Evolutionary conservation across 1,140 invertebrate species (phyloP).

Genomic region (Alviniconcha marisindica): DNA sequence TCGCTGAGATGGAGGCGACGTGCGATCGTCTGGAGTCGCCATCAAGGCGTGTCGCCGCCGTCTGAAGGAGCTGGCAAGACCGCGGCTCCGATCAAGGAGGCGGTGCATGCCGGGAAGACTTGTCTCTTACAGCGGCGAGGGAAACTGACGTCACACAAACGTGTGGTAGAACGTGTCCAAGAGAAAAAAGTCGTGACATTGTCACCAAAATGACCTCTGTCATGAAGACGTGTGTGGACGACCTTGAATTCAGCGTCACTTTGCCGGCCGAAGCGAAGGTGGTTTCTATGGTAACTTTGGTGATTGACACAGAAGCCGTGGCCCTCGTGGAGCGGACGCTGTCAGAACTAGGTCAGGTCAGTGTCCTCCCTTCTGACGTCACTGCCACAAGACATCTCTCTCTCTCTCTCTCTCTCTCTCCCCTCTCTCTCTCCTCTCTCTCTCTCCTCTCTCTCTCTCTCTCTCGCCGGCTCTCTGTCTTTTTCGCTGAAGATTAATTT

Average conservation of each 20-base stretch:
- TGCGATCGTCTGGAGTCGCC: neutral
- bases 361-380: too few species aligned
- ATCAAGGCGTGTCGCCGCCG: neutral
- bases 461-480: too few species aligned
- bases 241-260: neutral
- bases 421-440: too few species aligned
- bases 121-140: neutral
- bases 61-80: neutral
- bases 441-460: too few species aligned
- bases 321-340: neutral
- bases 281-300: neutral
- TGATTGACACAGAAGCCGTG: neutral
- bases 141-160: constrained; percentile 21
- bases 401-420: too few species aligned
- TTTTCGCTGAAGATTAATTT: too few species aligned
- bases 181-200: too few species aligned
- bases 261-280: constrained; percentile 4
- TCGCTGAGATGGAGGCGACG: neutral
- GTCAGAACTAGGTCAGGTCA: neutral
- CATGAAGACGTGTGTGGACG: neutral
- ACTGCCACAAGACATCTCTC: too few species aligned
- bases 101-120: neutral
- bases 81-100: neutral
- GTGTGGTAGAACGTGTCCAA: neutral
- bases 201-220: neutral